Conservation (phyloP, 2,797 vertebrate genomes). For the Alfaro cultratus region DNA sequence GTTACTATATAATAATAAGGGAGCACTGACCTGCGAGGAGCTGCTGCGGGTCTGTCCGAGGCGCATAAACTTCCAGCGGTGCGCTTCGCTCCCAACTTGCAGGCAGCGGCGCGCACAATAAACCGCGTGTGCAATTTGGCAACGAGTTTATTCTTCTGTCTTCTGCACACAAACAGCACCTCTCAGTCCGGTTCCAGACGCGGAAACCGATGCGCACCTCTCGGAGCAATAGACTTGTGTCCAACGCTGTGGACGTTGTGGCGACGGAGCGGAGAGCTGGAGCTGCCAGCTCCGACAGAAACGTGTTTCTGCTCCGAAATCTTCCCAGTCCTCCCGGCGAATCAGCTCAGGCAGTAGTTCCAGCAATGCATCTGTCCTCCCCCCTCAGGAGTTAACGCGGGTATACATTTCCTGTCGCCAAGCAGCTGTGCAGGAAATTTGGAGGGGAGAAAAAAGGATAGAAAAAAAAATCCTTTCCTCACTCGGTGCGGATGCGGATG, state of each 20-base stretch:
- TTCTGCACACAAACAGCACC: not conserved
- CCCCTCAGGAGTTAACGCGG: slow-evolving; percentile 30
- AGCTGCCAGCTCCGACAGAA: slow-evolving; percentile 49
- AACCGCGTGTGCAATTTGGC: slow-evolving; percentile 26
- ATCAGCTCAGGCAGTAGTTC: slow-evolving; percentile 41
- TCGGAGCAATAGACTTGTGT: slow-evolving; percentile 12
- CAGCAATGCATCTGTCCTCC: slow-evolving; percentile 47
- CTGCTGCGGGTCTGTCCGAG: slow-evolving; percentile 37
- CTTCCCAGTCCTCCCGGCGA: slow-evolving; percentile 35
- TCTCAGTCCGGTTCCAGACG: not conserved
- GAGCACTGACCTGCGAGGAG: slow-evolving; percentile 63
- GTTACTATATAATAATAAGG: not conserved
- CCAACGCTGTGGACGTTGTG: slow-evolving; percentile 16
- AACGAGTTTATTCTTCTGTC: slow-evolving; percentile 18
- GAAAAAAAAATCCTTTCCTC: slow-evolving; percentile 17
- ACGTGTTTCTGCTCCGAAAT: slow-evolving; percentile 35
- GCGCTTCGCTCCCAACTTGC: slow-evolving; percentile 72
- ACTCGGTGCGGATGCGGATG: slow-evolving; percentile 43
- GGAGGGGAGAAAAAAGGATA: not conserved
- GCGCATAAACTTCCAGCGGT: slow-evolving; percentile 67
- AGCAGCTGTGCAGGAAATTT: slow-evolving; percentile 31
- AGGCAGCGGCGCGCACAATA: slow-evolving; percentile 27
- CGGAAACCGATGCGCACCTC: slow-evolving; percentile 2
- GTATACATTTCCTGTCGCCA: slow-evolving; percentile 22
- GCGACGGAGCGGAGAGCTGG: slow-evolving; percentile 29